A percentile compares a stretch with the other conserved stretches of the same genome.
Conservation (phyloP, 2,888 invertebrate species). For the Drosophila mayaguana region DNA sequence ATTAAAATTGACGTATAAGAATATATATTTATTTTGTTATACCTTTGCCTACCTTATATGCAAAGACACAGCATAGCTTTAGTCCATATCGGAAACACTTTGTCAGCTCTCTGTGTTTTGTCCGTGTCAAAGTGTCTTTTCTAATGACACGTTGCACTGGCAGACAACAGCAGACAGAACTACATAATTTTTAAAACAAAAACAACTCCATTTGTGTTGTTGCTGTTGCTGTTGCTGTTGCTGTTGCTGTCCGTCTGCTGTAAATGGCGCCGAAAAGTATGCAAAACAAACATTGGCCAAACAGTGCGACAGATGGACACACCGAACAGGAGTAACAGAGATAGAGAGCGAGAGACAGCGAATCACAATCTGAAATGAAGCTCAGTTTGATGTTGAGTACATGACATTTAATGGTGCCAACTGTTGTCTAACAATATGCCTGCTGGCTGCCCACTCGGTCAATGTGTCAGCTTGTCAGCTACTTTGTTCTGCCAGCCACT, state of each 20-base stretch:
- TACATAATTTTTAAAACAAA: slow-evolving; percentile 62
- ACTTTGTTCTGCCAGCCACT: slow-evolving; percentile 25
- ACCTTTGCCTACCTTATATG: too few relatives aligned
- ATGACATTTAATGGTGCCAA: slow-evolving; percentile 71
- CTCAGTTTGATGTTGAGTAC: slow-evolving; percentile 49
- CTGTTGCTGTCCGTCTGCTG: slow-evolving; percentile 45
- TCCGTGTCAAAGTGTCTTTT: slow-evolving; percentile 47
- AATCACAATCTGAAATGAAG: slow-evolving; percentile 38
- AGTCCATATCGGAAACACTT: background rate
- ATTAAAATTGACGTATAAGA: too few relatives aligned
- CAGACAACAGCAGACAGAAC: slow-evolving; percentile 44
- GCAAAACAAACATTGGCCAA: slow-evolving; percentile 56
- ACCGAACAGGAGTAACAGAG: background rate
- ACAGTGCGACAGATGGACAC: slow-evolving; percentile 15
- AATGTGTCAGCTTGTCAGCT: slow-evolving; percentile 65
- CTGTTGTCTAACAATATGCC: slow-evolving; percentile 66
- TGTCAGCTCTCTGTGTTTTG: slow-evolving; percentile 19
- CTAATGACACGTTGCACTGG: slow-evolving; percentile 71
- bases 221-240: slow-evolving; percentile 22
- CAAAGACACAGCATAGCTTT: background rate
- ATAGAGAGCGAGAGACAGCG: background rate
- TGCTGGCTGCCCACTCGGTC: slow-evolving; percentile 54
- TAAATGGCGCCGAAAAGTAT: slow-evolving; percentile 70
- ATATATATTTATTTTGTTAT: too few relatives aligned
- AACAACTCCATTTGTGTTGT: slow-evolving; percentile 32